Percentiles rank a stretch among this genome's conserved stretches.
Conservation (phyloP, 2,888 invertebrate species). For the Tipula confusa region DNA sequence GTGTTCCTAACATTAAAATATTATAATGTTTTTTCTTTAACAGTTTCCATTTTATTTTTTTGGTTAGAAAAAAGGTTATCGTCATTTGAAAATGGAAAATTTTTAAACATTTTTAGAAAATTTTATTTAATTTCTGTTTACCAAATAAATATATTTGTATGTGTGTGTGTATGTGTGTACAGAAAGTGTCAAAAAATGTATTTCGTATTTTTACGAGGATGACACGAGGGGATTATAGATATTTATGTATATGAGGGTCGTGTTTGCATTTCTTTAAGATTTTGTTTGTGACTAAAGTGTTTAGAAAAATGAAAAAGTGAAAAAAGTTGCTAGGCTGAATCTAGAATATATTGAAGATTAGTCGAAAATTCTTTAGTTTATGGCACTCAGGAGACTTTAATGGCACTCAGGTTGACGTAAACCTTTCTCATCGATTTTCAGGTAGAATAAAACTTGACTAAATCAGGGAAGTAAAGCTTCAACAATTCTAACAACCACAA, state of each 20-base stretch:
- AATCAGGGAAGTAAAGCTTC: too few species aligned
- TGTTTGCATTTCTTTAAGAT: neutral
- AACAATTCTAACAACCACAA: too few species aligned
- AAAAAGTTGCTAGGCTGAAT: neutral
- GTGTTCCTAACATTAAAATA: neutral
- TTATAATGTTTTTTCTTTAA: constrained; percentile 16
- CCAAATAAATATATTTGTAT: too few species aligned
- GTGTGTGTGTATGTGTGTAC: too few species aligned
- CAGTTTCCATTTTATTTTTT: constrained; percentile 14
- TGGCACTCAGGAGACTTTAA: too few species aligned
- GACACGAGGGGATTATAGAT: neutral
- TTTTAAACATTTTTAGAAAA: constrained; percentile 8
- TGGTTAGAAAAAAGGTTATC: constrained; percentile 25
- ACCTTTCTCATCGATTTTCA: too few species aligned
- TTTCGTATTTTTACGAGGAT: neutral
- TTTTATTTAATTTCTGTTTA: neutral
- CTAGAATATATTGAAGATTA: too few species aligned
- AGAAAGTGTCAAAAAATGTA: neutral
- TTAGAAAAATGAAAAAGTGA: neutral
- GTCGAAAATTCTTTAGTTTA: too few species aligned
- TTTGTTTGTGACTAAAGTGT: neutral
- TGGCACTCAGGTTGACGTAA: too few species aligned
- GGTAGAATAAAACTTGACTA: too few species aligned
- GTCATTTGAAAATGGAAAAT: constrained; percentile 3
- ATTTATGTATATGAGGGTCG: neutral